These are phyloP conservation scores for Auanema freiburgensis DNA, from an alignment of 2,888 invertebrate species.

Conservation along the genomic window DNA sequence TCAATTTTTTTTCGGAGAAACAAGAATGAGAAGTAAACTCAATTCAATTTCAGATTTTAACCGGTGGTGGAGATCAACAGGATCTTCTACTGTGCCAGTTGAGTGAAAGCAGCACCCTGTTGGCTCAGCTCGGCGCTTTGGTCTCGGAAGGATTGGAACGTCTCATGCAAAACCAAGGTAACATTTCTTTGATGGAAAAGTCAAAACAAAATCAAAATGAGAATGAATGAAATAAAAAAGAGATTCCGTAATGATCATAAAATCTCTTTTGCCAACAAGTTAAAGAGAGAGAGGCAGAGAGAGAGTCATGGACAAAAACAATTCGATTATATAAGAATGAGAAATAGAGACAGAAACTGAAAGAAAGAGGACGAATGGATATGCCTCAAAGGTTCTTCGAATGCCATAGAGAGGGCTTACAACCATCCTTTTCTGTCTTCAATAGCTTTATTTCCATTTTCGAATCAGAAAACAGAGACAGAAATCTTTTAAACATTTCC, in stretches of 20 bases:
- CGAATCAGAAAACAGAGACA: too few relatives aligned
- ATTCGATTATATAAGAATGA: neutral
- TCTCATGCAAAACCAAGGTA: conserved; percentile 56
- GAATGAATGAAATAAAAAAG: neutral
- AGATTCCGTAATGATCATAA: neutral
- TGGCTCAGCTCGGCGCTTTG: conserved; percentile 59
- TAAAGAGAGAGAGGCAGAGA: too few relatives aligned
- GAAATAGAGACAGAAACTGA: conserved; percentile 4
- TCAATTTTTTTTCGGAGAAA: too few relatives aligned
- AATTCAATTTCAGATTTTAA: conserved; percentile 51
- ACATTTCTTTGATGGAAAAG: conserved; percentile 1
- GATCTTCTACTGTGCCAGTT: conserved; percentile 56
- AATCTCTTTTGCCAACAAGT: too few relatives aligned
- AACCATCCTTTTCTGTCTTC: too few relatives aligned
- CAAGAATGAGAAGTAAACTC: too few relatives aligned
- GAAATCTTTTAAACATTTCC: too few relatives aligned
- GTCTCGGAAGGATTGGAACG: conserved; percentile 60
- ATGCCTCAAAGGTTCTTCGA: neutral
- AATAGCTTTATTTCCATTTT: too few relatives aligned
- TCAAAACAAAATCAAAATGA: neutral
- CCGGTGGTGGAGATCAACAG: conserved; percentile 48
- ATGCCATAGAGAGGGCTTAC: neutral
- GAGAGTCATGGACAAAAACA: too few relatives aligned
- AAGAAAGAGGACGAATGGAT: conserved; percentile 1
- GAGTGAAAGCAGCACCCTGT: conserved; percentile 51